Evolutionary conservation across 2,797 vertebrate species (phyloP).

Genomic region (Macroramphosus scolopax): DNA sequence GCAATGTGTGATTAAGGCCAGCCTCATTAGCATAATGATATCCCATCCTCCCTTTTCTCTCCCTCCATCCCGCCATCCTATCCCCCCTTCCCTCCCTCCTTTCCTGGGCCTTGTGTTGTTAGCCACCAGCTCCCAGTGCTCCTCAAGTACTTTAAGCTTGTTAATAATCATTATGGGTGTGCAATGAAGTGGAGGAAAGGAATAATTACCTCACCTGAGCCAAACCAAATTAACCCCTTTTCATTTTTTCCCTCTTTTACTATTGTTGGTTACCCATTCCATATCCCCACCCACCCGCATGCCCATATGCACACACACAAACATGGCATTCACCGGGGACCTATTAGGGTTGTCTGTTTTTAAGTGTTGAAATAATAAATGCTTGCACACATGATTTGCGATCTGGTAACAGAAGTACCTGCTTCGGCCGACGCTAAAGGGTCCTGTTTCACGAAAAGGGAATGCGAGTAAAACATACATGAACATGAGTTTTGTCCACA

Average conservation of each 20-base stretch:
- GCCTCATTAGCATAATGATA: constrained; percentile 96
- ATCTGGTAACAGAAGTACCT: constrained; percentile 59
- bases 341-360: constrained; percentile 78
- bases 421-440: constrained; percentile 45
- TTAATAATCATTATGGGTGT: constrained; percentile 99
- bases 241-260: constrained; percentile 64
- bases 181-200: constrained; percentile 93
- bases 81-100: constrained; percentile 61
- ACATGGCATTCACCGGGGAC: constrained; percentile 77
- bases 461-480: constrained; percentile 8
- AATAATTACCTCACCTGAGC: constrained; percentile 99
- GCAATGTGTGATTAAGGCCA: constrained; percentile 86
- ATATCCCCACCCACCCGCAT: constrained; percentile 63
- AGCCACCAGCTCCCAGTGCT: constrained; percentile 92
- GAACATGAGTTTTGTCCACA: too few relatives aligned
- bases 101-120: constrained; percentile 79
- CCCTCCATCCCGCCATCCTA: constrained; percentile 59
- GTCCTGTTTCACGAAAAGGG: constrained; percentile 19
- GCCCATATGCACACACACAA: constrained; percentile 51
- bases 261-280: constrained; percentile 70
- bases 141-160: constrained; percentile 91
- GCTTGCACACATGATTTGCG: constrained; percentile 67
- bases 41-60: constrained; percentile 75
- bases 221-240: constrained; percentile 92
- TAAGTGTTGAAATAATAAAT: constrained; percentile 78